Evolutionary conservation across 2,113 vertebrate genomes (phyloP).

Genomic region (Salvelinus fontinalis): DNA sequence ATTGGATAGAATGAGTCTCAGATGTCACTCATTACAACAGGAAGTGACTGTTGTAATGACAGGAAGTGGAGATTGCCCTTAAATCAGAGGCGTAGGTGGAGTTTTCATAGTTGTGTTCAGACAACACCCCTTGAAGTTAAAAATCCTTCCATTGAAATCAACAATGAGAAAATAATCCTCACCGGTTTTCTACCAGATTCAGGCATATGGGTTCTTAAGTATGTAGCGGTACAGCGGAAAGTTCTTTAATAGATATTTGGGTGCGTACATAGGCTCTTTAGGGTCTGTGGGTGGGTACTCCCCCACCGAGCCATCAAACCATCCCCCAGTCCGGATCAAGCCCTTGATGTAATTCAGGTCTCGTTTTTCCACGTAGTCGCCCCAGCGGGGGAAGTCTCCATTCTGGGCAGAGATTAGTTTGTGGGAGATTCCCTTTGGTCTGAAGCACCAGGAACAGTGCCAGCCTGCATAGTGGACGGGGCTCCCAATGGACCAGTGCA

Average conservation of each 20-base stretch:
- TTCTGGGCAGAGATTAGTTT: constrained; percentile 89
- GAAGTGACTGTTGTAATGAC: too few species aligned
- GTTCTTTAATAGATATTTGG: constrained; percentile 82
- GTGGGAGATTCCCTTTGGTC: constrained; percentile 84
- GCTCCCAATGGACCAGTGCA: constrained; percentile 85
- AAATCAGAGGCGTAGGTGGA: too few species aligned
- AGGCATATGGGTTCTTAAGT: constrained; percentile 82
- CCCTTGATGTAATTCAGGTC: constrained; percentile 83
- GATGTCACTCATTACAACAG: too few species aligned
- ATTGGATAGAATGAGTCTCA: too few species aligned
- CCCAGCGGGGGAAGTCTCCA: constrained; percentile 89
- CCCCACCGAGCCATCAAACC: constrained; percentile 84
- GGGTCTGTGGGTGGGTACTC: constrained; percentile 80
- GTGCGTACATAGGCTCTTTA: constrained; percentile 87
- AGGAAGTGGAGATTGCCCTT: too few species aligned
- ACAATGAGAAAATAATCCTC: too few species aligned
- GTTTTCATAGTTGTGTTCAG: too few species aligned
- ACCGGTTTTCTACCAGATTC: too few species aligned
- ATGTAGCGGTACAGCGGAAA: constrained; percentile 78
- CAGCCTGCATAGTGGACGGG: constrained; percentile 87
- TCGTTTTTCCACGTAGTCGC: constrained; percentile 84
- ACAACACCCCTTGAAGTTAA: too few species aligned
- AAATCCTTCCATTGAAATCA: too few species aligned
- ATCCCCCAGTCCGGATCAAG: constrained; percentile 84
- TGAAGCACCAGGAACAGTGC: constrained; percentile 92